These are phyloP conservation scores for Hippolais icterina DNA, from an alignment of 2,113 vertebrate species.

Conservation along the genomic window DNA sequence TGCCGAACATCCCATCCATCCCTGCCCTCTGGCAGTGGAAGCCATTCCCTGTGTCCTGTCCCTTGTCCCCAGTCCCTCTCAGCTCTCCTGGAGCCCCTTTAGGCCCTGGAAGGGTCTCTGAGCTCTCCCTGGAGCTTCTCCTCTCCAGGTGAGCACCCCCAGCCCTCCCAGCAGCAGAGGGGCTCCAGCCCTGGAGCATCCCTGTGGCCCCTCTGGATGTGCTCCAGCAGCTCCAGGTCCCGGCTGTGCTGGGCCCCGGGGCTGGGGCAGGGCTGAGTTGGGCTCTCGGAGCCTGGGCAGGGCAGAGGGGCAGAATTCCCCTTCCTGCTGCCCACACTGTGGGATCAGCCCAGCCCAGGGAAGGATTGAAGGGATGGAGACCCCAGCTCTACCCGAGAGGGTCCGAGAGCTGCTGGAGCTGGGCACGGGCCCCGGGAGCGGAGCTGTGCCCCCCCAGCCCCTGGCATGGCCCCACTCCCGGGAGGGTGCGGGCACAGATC, in stretches of 20 bases:
- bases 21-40: not conserved
- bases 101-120: not conserved
- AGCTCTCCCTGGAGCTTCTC: not conserved
- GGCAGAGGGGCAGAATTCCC: not conserved
- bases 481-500: not conserved
- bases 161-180: not conserved
- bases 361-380: accelerated
- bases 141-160: not conserved
- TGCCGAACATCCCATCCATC: not conserved
- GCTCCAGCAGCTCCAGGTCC: not conserved
- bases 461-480: accelerated
- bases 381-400: accelerated
- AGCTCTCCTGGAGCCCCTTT: not conserved
- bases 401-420: not conserved
- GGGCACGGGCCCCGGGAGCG: accelerated
- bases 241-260: not conserved
- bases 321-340: not conserved
- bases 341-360: not conserved
- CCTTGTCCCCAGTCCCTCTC: not conserved
- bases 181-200: not conserved
- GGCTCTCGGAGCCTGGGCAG: not conserved
- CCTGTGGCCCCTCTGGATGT: accelerated
- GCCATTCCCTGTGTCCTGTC: not conserved
- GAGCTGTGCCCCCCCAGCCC: not conserved
- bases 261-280: not conserved